Base-by-base conservation (phyloP, 2,888 invertebrate species). In the Apoderus coryli region DNA sequence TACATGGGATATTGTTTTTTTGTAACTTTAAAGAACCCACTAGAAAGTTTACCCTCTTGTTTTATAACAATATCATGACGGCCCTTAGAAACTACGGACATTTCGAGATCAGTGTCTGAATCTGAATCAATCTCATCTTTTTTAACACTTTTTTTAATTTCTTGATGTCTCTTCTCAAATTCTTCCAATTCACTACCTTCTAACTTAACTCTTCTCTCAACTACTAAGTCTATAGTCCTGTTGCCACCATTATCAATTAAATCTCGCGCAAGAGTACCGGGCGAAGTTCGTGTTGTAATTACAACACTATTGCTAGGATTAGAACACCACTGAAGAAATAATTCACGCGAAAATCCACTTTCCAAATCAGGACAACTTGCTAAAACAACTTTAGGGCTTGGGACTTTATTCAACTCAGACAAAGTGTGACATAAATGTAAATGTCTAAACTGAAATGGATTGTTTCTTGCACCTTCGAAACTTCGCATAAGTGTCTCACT, bases 1-100 rank as follows among this genome's bases (percentile, higher is more conserved):
- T 85, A 98, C 86, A 96, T 95, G 0, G 93, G 93, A 57, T 90
- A 85, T 46, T 89, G 84, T 32, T 90, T 82, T 60, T 90, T 85
- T 31, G 75, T 79, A 2, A 76, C 79, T 54, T 88, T 88, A 53
- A 86, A 88, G 50, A 86, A 86, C 31, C 86, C 82, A 44, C 72
- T 72, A 52, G 57, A 69, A 25, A 55, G 47, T 47, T 59, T 59
- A 26, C 68, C 72, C 61, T 76, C 76, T 34, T 74, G 72, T 14
- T 82, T 72, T n/a, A 82, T 84, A 22, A 79, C 79, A 45, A 85
- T 76, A 58, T 93, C 92, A 55, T 93, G 90, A 29, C 81, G 76
- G 0, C 86, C 86, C 49, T 67, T 70, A 4, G 60, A 61, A 36
- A 81, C 81, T 28, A 81, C 74, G 54, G 76, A 78, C 69, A 82